Evolutionary conservation across 2,888 invertebrate genomes (phyloP), one percentile per base, ranked within the genome.

Genomic region (Apodemia zela): DNA sequence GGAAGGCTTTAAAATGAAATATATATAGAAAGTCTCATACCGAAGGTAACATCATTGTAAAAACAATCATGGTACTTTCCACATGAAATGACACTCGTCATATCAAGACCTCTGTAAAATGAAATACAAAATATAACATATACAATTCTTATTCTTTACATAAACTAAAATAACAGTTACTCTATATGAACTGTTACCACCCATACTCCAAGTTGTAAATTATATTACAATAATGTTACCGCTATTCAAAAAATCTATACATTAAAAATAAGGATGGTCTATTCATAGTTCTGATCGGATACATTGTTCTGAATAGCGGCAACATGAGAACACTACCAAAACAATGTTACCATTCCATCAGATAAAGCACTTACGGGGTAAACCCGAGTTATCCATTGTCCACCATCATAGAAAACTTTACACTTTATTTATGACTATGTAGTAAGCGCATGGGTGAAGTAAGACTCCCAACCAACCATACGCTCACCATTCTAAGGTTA

Each of bases 151-250:
- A 90, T 79, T 84, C 78, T 80, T 89, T 88, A 89, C 81, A 88
- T 87, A 87, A 89, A 89, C 89, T 89, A 87, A 84, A 81, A 80
- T 84, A 89, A 89, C 89, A 87, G 85, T 89, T 88, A 88, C 79
- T 79, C 86, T 88, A 87, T 80, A 87, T 82, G 84, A 89, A 87
- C 84, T 80, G 81, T 83, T 79, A 77, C 76, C 79, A 82, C 82
- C 77, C 85, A 84, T 80, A 81, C 71, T 71, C 71, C 80, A 79
- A 79, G 76, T 74, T 81, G 84, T 83, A 82, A 84, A 84, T 84
- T 86, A 87, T 85, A 79, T 82, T 85, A 86, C 84, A 87, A 80
- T 66, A 63, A 61, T 69, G 70, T 72, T 67, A 70, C 65, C 73
- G 69, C 74, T 72, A 71, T 73, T 69, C 66, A 71, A 65, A 57